Conservation (phyloP, 2,888 invertebrate species). For the Torymus tubicola region DNA sequence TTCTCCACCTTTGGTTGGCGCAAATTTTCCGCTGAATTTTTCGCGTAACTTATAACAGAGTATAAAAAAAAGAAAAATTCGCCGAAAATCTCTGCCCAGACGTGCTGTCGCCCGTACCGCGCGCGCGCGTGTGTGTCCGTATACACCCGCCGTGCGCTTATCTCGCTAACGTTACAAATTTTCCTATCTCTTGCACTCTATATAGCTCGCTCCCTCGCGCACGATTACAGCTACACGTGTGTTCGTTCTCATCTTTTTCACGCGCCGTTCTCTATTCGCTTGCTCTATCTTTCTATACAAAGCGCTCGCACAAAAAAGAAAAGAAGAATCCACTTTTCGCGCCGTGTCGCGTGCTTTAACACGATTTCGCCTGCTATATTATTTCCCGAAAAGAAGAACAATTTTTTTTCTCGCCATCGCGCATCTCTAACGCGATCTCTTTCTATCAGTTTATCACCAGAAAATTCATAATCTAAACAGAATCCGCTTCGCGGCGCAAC, state of each 20-base stretch:
- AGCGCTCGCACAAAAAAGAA: conserved; percentile 45
- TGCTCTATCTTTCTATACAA: conserved; percentile 18
- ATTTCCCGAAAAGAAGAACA: conserved; percentile 1
- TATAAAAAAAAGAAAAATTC: background rate
- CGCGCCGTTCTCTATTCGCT: conserved; percentile 23
- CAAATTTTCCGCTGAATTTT: conserved; percentile 28
- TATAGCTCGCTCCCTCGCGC: conserved; percentile 44
- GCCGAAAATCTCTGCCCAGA: conserved; percentile 27
- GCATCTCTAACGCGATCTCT: background rate
- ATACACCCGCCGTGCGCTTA: conserved; percentile 16
- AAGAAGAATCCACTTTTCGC: conserved; percentile 40
- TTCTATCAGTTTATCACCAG: no score
- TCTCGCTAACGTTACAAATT: conserved; percentile 47
- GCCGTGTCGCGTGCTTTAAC: background rate
- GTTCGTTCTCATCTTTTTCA: conserved; percentile 36
- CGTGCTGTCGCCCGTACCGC: background rate
- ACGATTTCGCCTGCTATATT: conserved; percentile 9
- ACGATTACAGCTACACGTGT: conserved; percentile 45
- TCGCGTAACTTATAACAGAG: no score
- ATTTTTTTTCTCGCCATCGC: conserved; percentile 2
- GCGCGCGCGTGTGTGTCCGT: background rate
- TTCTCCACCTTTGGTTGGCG: conserved; percentile 15
- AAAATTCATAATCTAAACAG: conserved; percentile 1
- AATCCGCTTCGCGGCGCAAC: conserved; percentile 23
- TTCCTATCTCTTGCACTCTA: conserved; percentile 40